Base-by-base conservation (phyloP, 2,888 invertebrate genomes). In the Patella caerulea region DNA sequence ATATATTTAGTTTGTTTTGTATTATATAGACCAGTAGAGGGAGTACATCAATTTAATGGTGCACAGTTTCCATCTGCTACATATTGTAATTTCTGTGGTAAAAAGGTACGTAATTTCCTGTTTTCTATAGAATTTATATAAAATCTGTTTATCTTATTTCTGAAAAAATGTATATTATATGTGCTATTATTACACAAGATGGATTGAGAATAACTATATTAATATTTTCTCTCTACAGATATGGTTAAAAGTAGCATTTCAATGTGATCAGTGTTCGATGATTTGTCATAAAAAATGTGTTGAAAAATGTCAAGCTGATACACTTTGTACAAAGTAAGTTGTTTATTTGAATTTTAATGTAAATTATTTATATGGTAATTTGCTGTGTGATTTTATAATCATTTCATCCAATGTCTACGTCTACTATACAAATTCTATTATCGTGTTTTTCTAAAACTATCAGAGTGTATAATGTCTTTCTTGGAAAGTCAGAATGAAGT, bases 211-310 rank as follows among this genome's bases (percentile, higher is more conserved):
- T 45, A 45, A 45, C 34, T 45, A 45, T 45, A 45, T 9, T 56
- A n/a, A 24, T 56, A 17, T 54, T 11, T 72, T 75, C 72, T 65
- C n/a, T 34, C 74, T 80, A 14, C 89, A 97, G 95, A 98, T 98
- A 86, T 98, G 98, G 98, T 93, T 98, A 81, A 98, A 98, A 92
- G 97, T 97, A 88, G 98, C 97, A 4, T 96, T 97, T 87, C 96
- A 97, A 89, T 98, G 98, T 92, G 94, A 95, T 75, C 95, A 95
- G 82, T 98, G 98, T 90, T 94, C 95, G 0, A 94, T 98, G 93
- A 96, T 96, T 84, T 98, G 98, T 90, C 98, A 98, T 92, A 98
- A 98, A 92, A 98, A 98, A 91, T 98, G 98, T 92, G 95, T 97
- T 83, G 94, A 94, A 14, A 96, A 96, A 88, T 98, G 97, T 91